phyloP scores from a whole-genome alignment of 2,113 vertebrate genomes.

The Pedetes capensis region DNA sequence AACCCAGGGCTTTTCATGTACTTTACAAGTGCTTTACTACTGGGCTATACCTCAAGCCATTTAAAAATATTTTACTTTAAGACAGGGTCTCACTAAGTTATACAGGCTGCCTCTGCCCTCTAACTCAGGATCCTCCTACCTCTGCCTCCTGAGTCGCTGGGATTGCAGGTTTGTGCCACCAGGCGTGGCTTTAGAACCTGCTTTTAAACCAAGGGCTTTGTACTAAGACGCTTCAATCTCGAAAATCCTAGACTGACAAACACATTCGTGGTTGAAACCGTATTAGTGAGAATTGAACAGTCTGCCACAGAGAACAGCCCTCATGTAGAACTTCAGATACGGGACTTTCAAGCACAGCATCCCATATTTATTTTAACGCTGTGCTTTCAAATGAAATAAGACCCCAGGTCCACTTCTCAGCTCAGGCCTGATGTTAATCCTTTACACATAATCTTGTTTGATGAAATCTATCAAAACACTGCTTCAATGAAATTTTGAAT shows the following conservation, averaged over 20 bases:
- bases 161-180: no score
- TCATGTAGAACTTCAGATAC: not conserved
- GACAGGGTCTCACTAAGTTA: no score
- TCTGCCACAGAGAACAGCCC: not conserved
- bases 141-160: no score
- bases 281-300: not conserved
- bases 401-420: not conserved
- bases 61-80: no score
- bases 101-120: no score
- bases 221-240: not conserved
- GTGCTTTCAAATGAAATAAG: not conserved
- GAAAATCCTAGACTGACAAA: not conserved
- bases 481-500: not conserved
- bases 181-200: not conserved
- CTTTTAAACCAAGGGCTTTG: not conserved
- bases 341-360: not conserved
- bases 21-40: no score
- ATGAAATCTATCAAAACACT: not conserved
- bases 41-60: no score
- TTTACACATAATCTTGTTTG: not conserved
- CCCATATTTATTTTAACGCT: not conserved
- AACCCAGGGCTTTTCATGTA: no score
- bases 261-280: not conserved
- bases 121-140: no score
- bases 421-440: not conserved